phyloP scores from a whole-genome alignment of 2,113 vertebrate species.

The Neoarius graeffei region DNA sequence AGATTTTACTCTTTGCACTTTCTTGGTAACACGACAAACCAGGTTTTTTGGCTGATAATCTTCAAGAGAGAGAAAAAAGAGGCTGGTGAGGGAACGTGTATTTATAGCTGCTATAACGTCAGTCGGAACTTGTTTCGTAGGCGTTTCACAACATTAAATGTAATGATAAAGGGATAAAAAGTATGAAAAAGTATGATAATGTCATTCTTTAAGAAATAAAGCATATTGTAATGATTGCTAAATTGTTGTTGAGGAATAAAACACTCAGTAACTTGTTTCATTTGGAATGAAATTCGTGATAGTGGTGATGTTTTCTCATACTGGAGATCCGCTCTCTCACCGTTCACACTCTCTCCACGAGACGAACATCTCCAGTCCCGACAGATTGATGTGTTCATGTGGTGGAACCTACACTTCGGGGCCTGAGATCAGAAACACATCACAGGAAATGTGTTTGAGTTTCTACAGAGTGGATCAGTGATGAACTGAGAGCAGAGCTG shows the following conservation, averaged over 20 bases:
- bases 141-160: no score
- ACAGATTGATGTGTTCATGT: background rate
- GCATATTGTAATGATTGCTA: background rate
- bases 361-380: background rate
- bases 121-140: no score
- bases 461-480: background rate
- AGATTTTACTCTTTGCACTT: no score
- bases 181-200: no score
- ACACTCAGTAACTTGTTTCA: no score
- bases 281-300: background rate
- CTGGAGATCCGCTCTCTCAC: background rate
- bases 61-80: no score
- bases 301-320: background rate
- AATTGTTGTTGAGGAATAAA: background rate
- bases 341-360: slow-evolving; percentile 4
- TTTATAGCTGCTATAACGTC: no score
- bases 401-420: slow-evolving; percentile 4
- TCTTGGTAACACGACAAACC: no score
- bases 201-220: background rate
- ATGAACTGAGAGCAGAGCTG: background rate
- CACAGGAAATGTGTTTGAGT: background rate
- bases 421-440: slow-evolving; percentile 23
- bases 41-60: no score
- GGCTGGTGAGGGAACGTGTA: no score
- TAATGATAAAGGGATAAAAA: no score